A percentile compares a stretch with the other conserved stretches of the same genome.
Conservation (phyloP, 2,888 invertebrate genomes). For the Geophilus truncorum region DNA sequence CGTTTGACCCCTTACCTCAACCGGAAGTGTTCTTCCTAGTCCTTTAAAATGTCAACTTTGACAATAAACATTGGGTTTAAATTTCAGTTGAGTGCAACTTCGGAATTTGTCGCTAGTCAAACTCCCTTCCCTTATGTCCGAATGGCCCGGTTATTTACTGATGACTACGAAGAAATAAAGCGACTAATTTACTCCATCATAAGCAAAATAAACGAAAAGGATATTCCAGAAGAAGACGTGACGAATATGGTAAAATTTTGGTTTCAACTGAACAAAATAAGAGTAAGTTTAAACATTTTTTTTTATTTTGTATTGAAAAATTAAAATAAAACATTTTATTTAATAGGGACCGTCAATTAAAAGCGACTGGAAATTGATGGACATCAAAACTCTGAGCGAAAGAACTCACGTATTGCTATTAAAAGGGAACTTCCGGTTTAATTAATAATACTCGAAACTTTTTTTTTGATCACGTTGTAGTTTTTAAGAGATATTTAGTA, state of each 20-base stretch:
- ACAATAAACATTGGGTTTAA: no score
- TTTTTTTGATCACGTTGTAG: background rate
- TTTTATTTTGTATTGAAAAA: no score
- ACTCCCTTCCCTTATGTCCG: background rate
- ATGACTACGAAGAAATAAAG: background rate
- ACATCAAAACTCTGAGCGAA: background rate
- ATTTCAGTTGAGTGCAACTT: background rate
- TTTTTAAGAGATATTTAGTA: no score
- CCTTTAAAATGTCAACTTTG: no score
- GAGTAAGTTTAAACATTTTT: background rate
- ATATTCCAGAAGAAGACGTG: background rate
- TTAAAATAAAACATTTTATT: background rate
- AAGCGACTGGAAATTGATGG: background rate
- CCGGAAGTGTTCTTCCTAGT: no score
- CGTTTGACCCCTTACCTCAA: no score
- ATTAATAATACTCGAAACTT: no score
- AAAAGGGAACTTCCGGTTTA: no score
- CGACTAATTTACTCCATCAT: no score
- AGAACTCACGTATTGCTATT: background rate
- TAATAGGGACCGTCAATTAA: background rate
- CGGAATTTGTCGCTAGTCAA: background rate
- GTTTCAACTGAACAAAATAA: background rate
- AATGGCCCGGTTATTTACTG: no score
- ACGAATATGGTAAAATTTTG: background rate
- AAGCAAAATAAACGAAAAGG: no score